Evolutionary conservation across 2,888 invertebrate genomes (phyloP).

Genomic region (Synergus itoensis): DNA sequence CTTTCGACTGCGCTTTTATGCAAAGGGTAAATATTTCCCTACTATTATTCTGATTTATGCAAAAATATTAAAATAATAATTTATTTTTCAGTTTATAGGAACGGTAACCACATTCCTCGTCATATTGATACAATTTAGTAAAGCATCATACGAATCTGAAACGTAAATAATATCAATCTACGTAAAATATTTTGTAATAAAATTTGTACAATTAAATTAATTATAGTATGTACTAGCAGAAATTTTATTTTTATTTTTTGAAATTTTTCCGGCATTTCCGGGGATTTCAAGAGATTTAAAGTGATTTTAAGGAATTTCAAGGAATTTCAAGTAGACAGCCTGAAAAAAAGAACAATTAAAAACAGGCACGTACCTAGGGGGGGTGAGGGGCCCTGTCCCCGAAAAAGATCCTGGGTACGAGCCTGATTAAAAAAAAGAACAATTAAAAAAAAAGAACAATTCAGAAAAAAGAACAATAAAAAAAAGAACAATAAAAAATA

Average conservation of each 20-base stretch:
- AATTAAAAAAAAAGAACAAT: too few relatives aligned
- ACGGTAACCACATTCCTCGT: not conserved
- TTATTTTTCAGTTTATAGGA: not conserved
- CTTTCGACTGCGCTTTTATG: slow-evolving; percentile 50
- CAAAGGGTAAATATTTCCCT: slow-evolving; percentile 46
- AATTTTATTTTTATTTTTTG: too few relatives aligned
- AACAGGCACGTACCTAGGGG: too few relatives aligned
- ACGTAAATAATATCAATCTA: not conserved
- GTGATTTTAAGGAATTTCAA: too few relatives aligned
- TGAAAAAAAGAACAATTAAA: not conserved
- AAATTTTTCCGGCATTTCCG: too few relatives aligned
- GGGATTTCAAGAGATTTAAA: too few relatives aligned
- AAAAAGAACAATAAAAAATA: not conserved
- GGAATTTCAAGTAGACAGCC: too few relatives aligned
- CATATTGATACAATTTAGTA: slow-evolving; percentile 12
- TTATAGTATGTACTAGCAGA: too few relatives aligned
- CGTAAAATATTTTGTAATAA: not conserved
- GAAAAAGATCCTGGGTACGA: too few relatives aligned
- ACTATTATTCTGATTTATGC: not conserved
- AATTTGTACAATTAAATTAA: too few relatives aligned
- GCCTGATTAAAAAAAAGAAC: not conserved
- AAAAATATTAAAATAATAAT: not conserved
- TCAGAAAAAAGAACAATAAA: not conserved
- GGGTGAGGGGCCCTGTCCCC: too few relatives aligned
- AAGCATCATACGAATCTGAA: too few relatives aligned